Base-by-base conservation (phyloP, 2,888 invertebrate species). In the Ornithoptera alexandrae region DNA sequence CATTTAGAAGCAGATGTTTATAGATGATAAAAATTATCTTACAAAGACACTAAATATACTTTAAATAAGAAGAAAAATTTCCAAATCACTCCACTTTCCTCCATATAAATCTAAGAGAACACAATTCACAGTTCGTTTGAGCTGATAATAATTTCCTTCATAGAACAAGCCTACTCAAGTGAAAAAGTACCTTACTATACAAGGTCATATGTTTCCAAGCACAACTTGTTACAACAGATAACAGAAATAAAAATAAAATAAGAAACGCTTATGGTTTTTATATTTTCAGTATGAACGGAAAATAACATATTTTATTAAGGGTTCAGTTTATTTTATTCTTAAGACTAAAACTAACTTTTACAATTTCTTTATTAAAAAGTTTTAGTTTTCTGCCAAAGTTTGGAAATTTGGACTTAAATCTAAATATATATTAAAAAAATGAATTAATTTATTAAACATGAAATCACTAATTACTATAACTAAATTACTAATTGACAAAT, bases 131-230 rank as follows among this genome's bases (percentile, higher is more conserved):
- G 62, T 62, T 67, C 67, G 62, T 67, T 67, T 61, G 62, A 56
- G 67, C 67, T 10, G 56, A 67, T 67, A 67, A 62, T 62, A 61
- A 67, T 67, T 67, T 67, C 61, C 56, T 62, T 62, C 62, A 67
- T 62, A n/a, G 57, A 62, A 56, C 62, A 62, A 42, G 42, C 67
- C 61, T 62, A 56, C 67, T 67, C 56, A 62, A 67, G 61, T 67
- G 67, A 67, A 67, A 67, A 67, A 67, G 61, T 67, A 62, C 56
- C 62, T 67, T 56, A 61, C 61, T 67, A 62, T 24, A 50, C 20
- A 57, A 61, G 15, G 39, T 36, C 61, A 67, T 62, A 62, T 22
- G 61, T 67, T 67, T 62, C 36, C 60, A 60, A 60, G 10, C 6
- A 17, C 18, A 30, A 36, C 3, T 36, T 60, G 22, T 58, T 24